Evolutionary conservation across 2,888 invertebrate species (phyloP).

Genomic region (Eupsilia transversa): DNA sequence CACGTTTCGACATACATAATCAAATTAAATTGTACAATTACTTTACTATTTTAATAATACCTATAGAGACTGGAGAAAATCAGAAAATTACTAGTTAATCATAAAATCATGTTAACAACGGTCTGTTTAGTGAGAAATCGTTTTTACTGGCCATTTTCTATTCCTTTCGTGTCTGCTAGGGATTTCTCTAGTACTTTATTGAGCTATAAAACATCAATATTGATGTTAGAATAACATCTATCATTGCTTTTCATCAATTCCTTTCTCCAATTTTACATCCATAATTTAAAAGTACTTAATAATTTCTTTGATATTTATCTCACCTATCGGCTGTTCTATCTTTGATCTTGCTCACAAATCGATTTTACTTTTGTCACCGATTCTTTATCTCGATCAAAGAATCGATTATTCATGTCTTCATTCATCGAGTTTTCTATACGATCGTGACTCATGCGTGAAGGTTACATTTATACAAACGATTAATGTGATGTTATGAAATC

Average conservation of each 20-base stretch:
- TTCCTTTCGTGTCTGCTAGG: neutral
- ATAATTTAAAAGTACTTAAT: conserved; percentile 33
- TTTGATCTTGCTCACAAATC: conserved; percentile 71
- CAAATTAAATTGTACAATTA: neutral
- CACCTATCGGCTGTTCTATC: conserved; percentile 43
- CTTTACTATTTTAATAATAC: neutral
- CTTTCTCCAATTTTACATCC: conserved; percentile 8
- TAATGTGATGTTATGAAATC: conserved; percentile 59
- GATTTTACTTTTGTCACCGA: conserved; percentile 77
- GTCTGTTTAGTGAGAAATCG: conserved; percentile 3
- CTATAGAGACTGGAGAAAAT: neutral
- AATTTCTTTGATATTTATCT: conserved; percentile 51
- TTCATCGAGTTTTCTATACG: conserved; percentile 62
- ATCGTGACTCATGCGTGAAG: conserved; percentile 69
- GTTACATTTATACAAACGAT: conserved; percentile 66
- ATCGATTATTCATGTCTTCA: conserved; percentile 72
- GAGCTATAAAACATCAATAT: conserved; percentile 10
- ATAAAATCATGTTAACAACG: neutral
- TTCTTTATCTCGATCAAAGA: conserved; percentile 68
- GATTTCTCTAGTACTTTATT: neutral
- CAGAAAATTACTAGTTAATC: neutral
- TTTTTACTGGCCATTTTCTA: conserved; percentile 11
- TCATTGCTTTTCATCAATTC: conserved; percentile 21
- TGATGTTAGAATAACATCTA: conserved; percentile 3
- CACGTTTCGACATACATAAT: neutral